These are phyloP conservation scores for Lissocephala sabroskyi DNA, from an alignment of 2,888 invertebrate species.

Conservation along the genomic window DNA sequence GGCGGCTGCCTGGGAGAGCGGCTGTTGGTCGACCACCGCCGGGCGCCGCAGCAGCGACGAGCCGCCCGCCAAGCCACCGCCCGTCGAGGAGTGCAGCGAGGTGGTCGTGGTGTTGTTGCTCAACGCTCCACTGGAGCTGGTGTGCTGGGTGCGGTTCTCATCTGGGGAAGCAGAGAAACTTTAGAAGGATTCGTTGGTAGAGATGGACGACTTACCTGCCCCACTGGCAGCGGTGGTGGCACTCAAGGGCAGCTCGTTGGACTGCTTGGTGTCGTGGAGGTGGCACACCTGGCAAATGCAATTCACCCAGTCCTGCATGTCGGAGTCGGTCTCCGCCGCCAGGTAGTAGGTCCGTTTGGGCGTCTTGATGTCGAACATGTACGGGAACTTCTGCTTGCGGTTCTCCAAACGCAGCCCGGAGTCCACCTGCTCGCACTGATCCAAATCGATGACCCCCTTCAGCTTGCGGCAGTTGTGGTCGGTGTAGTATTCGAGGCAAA, in stretches of 20 bases:
- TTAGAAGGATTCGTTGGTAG: too few species aligned
- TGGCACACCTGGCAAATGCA: slow-evolving; percentile 95
- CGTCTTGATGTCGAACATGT: slow-evolving; percentile 92
- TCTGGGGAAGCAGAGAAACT: slow-evolving; percentile 24
- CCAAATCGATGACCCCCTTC: slow-evolving; percentile 93
- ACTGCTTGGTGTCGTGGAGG: slow-evolving; percentile 77
- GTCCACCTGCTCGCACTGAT: slow-evolving; percentile 96
- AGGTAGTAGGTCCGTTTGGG: slow-evolving; percentile 92
- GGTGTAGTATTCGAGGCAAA: slow-evolving; percentile 93
- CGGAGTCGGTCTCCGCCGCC: slow-evolving; percentile 91
- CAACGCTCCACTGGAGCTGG: slow-evolving; percentile 43
- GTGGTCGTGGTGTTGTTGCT: slow-evolving; percentile 62
- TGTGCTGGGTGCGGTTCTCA: slow-evolving; percentile 54
- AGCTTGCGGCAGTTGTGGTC: slow-evolving; percentile 88
- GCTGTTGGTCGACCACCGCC: slow-evolving; percentile 27
- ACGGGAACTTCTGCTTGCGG: slow-evolving; percentile 84
- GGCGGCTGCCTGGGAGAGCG: slow-evolving; percentile 8
- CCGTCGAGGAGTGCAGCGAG: slow-evolving; percentile 55
- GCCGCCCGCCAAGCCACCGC: slow-evolving; percentile 20
- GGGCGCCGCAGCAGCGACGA: slow-evolving; percentile 22
- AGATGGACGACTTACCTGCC: slow-evolving; percentile 27
- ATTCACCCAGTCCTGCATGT: slow-evolving; percentile 97
- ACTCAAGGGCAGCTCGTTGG: slow-evolving; percentile 57
- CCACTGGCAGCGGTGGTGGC: slow-evolving; percentile 27
- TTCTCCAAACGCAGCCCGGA: slow-evolving; percentile 89